Evolutionary conservation across 2,797 vertebrate species (phyloP), one percentile per base, ranked within the genome.

Genomic region (Sternarchorhynchus goeldii): DNA sequence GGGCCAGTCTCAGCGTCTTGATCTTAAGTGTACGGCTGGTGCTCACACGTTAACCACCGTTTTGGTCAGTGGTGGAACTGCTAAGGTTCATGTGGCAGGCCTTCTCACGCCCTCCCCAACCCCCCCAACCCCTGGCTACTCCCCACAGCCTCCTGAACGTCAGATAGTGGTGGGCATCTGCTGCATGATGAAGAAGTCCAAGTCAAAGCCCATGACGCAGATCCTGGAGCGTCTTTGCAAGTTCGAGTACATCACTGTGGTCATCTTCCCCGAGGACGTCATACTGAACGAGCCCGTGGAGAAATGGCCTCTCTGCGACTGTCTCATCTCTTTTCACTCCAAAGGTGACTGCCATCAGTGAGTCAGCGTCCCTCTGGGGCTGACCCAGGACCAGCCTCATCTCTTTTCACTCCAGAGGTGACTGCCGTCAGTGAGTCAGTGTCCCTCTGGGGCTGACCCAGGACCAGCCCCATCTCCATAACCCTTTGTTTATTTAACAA

Each of bases 111-210:
- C 67, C 55, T 53, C 41, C 18, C 76, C 32, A 12, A 53, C 10
- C 67, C 55, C 45, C 41, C 18, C 76, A 32, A 12, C 36, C 36
- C 50, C 31, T 77, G 57, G 14, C 25, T 64, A 64, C 41, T 64
- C 66, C 39, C n/a, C 81, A 12, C 78, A 99, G 98, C 95, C 95
- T 83, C 95, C 95, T 0, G 97, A 99, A 89, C 93, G 88, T 84
- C 97, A 99, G 91, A 98, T 99, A 6, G 89, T 96, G 86, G 95
- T 99, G 84, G 97, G 97, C 86, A 99, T 99, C 91, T 99, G 98
- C 88, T 97, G 96, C 88, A 99, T 99, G 98, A 98, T 97, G 92
- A 99, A 99, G 89, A 99, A 99, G 90, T 99, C 98, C 75, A 98
- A 99, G 89, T 99, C 98, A 8, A 99, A 99, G 91, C 98, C 98